Evolutionary conservation across 2,888 invertebrate species (phyloP).

Genomic region (Charanyca ferruginea): DNA sequence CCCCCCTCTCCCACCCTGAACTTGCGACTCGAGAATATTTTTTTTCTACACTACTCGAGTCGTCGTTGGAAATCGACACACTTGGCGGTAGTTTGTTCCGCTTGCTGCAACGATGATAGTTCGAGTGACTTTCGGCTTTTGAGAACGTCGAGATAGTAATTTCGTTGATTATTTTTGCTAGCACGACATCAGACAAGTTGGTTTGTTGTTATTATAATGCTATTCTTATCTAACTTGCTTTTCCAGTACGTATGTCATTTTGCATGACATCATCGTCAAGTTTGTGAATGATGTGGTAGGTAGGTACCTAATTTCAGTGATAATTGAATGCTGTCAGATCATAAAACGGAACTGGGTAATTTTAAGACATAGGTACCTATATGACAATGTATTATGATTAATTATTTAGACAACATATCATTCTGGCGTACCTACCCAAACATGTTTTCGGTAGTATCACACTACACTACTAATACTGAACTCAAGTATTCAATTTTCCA

Average conservation of each 20-base stretch:
- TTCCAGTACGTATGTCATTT: slow-evolving; percentile 8
- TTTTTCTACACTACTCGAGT: slow-evolving; percentile 86
- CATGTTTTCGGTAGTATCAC: background rate
- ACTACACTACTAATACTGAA: background rate
- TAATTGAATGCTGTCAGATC: slow-evolving; percentile 37
- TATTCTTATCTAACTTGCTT: slow-evolving; percentile 41
- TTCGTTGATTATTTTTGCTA: slow-evolving; percentile 71
- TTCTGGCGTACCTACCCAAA: background rate
- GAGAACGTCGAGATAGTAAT: slow-evolving; percentile 76
- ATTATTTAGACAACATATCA: background rate
- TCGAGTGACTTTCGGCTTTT: slow-evolving; percentile 85
- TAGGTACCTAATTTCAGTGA: slow-evolving; percentile 32
- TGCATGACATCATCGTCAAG: slow-evolving; percentile 36
- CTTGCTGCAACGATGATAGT: slow-evolving; percentile 85
- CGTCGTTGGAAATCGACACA: slow-evolving; percentile 89
- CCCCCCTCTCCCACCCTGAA: slow-evolving; percentile 80
- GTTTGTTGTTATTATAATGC: slow-evolving; percentile 47
- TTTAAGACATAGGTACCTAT: slow-evolving; percentile 25
- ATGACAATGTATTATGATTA: slow-evolving; percentile 2
- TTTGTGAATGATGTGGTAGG: slow-evolving; percentile 13
- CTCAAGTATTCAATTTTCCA: background rate
- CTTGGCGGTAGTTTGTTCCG: slow-evolving; percentile 89
- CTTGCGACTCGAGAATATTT: slow-evolving; percentile 90
- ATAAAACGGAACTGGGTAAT: slow-evolving; percentile 9
- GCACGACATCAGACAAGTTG: slow-evolving; percentile 52